phyloP scores from a whole-genome alignment of 2,888 invertebrate species.

The Drosophila mayaguana region DNA sequence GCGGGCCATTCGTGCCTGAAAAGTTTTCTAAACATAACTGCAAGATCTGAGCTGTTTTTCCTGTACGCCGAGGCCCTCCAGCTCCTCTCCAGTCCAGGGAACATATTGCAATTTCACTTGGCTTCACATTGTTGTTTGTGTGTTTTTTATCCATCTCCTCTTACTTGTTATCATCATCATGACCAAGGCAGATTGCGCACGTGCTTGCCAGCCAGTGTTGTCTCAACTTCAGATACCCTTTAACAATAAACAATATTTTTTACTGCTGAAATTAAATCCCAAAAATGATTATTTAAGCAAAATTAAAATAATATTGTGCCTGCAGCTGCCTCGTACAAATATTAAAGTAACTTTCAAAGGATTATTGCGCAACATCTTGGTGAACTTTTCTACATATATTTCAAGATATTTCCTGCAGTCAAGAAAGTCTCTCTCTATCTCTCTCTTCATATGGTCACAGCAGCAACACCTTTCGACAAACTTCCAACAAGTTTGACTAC shows the following conservation, averaged over 20 bases:
- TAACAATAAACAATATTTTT: background rate
- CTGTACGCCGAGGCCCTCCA: slow-evolving; percentile 21
- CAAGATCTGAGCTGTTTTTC: slow-evolving; percentile 57
- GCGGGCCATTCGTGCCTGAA: slow-evolving; percentile 78
- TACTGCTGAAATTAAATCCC: background rate
- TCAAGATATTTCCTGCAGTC: background rate
- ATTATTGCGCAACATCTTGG: background rate
- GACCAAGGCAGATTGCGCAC: slow-evolving; percentile 20
- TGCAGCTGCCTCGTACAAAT: background rate
- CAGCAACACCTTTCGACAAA: slow-evolving; percentile 22
- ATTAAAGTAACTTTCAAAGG: background rate
- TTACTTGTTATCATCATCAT: slow-evolving; percentile 32
- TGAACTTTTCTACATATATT: background rate
- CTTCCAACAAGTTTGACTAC: slow-evolving; percentile 46
- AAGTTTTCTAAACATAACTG: slow-evolving; percentile 80
- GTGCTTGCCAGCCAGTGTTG: slow-evolving; percentile 29
- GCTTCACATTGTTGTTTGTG: slow-evolving; percentile 54
- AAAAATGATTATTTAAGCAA: background rate
- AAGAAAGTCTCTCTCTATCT: background rate
- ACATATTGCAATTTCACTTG: slow-evolving; percentile 63
- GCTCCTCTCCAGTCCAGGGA: slow-evolving; percentile 34
- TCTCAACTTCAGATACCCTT: slow-evolving; percentile 22
- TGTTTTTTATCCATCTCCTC: slow-evolving; percentile 9
- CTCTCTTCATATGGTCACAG: background rate
- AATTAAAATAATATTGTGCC: background rate